A percentile compares a stretch with the other conserved stretches of the same genome.
Conservation (phyloP, 2,113 vertebrate genomes). For the Anguilla japonica region DNA sequence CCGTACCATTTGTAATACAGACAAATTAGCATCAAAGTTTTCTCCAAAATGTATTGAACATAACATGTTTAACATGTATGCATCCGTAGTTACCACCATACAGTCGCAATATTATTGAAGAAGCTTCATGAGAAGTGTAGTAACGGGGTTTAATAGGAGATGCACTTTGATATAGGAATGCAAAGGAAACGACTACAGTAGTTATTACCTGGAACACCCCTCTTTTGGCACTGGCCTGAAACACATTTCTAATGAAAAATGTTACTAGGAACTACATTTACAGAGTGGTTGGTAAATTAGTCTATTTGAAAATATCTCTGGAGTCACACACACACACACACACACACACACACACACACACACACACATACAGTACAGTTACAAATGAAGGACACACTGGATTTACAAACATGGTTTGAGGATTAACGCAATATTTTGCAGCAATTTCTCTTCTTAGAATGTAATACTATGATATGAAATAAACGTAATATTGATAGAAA, state of each 20-base stretch:
- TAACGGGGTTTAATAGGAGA: slow-evolving; percentile 1
- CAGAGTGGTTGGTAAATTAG: neutral
- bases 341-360: too few relatives aligned
- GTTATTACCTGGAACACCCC: neutral
- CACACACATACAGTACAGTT: too few relatives aligned
- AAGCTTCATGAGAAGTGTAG: neutral
- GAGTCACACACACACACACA: too few relatives aligned
- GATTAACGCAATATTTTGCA: too few relatives aligned
- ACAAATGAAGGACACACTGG: too few relatives aligned
- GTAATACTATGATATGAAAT: too few relatives aligned
- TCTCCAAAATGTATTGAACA: neutral
- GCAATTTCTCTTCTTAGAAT: too few relatives aligned
- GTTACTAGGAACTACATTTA: neutral
- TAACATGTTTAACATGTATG: neutral
- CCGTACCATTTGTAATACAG: neutral
- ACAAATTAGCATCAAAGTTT: neutral
- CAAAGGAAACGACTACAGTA: neutral
- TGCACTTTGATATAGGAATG: neutral
- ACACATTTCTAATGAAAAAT: neutral
- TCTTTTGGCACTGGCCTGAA: neutral
- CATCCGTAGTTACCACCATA: neutral
- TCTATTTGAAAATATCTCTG: neutral
- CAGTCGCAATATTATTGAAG: neutral
- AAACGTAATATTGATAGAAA: too few relatives aligned
- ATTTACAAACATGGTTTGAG: too few relatives aligned